Evolutionary conservation across 2,888 invertebrate genomes (phyloP), one percentile per base, ranked within the genome.

Genomic region (Orchesellides sinensis): DNA sequence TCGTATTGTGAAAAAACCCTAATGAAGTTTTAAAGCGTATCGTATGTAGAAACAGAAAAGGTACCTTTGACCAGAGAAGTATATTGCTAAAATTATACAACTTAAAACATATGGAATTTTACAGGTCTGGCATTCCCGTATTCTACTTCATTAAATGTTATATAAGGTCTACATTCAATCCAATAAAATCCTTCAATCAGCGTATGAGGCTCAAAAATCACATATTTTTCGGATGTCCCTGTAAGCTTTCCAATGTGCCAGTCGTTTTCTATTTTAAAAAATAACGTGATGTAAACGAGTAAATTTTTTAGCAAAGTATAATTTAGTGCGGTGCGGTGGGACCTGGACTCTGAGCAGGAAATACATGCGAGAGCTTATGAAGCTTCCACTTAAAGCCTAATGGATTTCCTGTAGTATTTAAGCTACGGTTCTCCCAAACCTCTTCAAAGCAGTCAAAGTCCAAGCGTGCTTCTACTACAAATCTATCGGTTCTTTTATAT

Each of bases 1-100:
- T 8, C 21, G 32, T 0, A 81, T 65, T 23, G 3, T 25, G 21
- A 81, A 74, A 35, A 63, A 74, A 61, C 74, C 81, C 80, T 61
- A 6, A 45, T 61, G 29, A 12, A 61, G n/a, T 61, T 8, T 61
- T 17, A 32, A 29, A 61, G n/a, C 52, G 17, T 12, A n/a, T 4
- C 8, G 17, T n/a, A 52, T 52, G 17, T 17, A 17, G 19, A 52
- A 52, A 4, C 17, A 47, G 8, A 12, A 4, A 17, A 17, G 14
- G 17, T 29, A 61, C 19, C 29, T 32, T 0, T 12, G n/a, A 14
- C 19, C 2, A 21, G 6, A 5, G 6, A 12, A 54, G 19, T 12
- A 12, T 21, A 5, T 21, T n/a, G 8, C 29, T 27, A 27, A 59
- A 59, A 27, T 59, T 59, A 27, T 12, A 19, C 1, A 19, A n/a